A percentile compares a stretch with the other conserved stretches of the same genome.
These are phyloP conservation scores for Andrena trimmerana DNA, from an alignment of 2,888 invertebrate species.

Conservation along the genomic window DNA sequence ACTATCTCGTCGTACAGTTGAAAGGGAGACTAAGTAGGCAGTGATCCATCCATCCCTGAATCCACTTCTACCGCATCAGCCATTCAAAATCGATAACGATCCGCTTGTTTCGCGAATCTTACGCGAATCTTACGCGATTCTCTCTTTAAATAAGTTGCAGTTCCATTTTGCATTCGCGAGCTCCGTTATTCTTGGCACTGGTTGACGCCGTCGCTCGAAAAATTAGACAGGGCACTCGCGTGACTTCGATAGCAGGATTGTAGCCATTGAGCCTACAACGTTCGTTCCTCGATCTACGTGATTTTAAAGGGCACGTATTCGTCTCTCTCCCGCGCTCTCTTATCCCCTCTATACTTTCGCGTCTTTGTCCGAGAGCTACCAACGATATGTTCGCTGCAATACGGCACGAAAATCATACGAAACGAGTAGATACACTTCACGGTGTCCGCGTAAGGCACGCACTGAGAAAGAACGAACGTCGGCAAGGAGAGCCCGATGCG, in stretches of 20 bases:
- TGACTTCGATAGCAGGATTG: conserved; percentile 28
- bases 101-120: background rate
- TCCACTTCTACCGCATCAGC: background rate
- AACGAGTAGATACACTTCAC: conserved; percentile 56
- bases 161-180: conserved; percentile 22
- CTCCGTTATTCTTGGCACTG: conserved; percentile 48
- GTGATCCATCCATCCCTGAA: background rate
- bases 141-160: conserved; percentile 3
- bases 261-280: background rate
- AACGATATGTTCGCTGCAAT: conserved; percentile 18
- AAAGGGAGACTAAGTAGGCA: background rate
- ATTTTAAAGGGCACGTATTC: conserved; percentile 13
- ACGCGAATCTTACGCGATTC: background rate
- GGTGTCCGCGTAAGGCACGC: conserved; percentile 71
- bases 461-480: conserved; percentile 77
- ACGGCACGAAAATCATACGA: conserved; percentile 64
- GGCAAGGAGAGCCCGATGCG: conserved; percentile 66
- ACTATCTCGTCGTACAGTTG: background rate
- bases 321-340: background rate
- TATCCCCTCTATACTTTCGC: background rate
- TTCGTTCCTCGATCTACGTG: conserved; percentile 3
- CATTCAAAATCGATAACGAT: background rate
- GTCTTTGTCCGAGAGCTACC: background rate
- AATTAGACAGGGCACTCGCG: conserved; percentile 33
- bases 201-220: conserved; percentile 41